Evolutionary conservation across 1,140 invertebrate genomes (phyloP).

Genomic region (Eupristina koningsbergeri): DNA sequence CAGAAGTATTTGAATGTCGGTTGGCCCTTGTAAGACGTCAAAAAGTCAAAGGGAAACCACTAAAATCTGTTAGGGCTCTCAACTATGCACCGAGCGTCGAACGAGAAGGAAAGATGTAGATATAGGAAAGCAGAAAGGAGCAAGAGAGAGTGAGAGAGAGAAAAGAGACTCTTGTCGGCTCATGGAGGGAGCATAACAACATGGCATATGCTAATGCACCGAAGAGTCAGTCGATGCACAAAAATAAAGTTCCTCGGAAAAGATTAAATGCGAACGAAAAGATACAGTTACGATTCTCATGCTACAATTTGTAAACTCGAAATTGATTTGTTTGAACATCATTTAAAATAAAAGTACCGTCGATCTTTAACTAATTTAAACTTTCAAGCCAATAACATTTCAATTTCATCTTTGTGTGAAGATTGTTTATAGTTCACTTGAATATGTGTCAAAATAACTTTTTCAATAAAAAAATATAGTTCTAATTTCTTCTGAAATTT

Average conservation of each 20-base stretch:
- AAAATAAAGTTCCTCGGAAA: not conserved
- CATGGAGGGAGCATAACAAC: slow-evolving; percentile 55
- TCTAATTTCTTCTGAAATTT: too few relatives aligned
- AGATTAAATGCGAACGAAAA: not conserved
- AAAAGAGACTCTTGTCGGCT: slow-evolving; percentile 55
- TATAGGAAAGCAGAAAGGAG: slow-evolving; percentile 34
- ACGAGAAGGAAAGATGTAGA: slow-evolving; percentile 32
- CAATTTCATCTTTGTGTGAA: too few relatives aligned
- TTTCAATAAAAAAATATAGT: too few relatives aligned
- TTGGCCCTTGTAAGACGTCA: slow-evolving; percentile 72
- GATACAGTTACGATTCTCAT: not conserved
- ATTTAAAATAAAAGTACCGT: not conserved
- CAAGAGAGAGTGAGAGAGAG: slow-evolving; percentile 45
- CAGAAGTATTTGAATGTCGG: slow-evolving; percentile 72
- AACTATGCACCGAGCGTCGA: slow-evolving; percentile 65
- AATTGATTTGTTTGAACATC: not conserved
- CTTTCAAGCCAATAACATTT: not conserved
- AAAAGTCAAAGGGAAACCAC: slow-evolving; percentile 74
- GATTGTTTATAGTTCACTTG: too few relatives aligned
- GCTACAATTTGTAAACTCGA: slow-evolving; percentile 20
- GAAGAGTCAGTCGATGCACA: not conserved
- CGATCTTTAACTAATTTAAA: not conserved
- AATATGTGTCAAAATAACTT: too few relatives aligned
- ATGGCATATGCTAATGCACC: slow-evolving; percentile 36
- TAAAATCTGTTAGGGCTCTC: slow-evolving; percentile 74